Conservation (phyloP, 1,140 invertebrate species). For the Aphelenchoides avenae region DNA sequence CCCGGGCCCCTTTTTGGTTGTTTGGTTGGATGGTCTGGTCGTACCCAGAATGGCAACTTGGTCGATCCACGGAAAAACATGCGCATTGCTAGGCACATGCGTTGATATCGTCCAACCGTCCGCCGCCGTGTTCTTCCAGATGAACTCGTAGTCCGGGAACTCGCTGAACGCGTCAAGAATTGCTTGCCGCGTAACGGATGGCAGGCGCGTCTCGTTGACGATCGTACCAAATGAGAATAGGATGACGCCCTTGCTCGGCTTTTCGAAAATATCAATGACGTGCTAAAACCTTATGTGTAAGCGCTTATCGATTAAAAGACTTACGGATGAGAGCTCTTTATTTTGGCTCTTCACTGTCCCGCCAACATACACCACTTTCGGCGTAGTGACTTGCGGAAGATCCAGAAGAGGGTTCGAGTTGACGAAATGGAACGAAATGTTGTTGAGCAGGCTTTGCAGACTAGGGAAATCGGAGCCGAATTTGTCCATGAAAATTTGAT, state of each 20-base stretch:
- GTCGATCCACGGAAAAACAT: slow-evolving; percentile 1
- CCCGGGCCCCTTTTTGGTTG: no score
- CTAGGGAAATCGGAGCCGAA: slow-evolving; percentile 19
- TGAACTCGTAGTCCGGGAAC: slow-evolving; percentile 23
- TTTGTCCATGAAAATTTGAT: slow-evolving; percentile 5
- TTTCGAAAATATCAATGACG: neutral
- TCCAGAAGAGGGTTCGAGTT: slow-evolving; percentile 24
- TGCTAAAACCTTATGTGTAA: neutral
- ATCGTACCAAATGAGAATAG: slow-evolving; percentile 34
- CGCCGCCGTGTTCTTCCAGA: slow-evolving; percentile 19
- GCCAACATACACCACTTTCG: slow-evolving; percentile 22
- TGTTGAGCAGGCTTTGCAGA: slow-evolving; percentile 9
- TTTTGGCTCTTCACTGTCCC: slow-evolving; percentile 15
- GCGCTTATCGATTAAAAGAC: neutral
- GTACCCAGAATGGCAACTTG: slow-evolving; percentile 10
- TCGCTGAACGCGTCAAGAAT: slow-evolving; percentile 14
- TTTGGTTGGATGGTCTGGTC: no score
- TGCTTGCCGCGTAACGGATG: slow-evolving; percentile 5
- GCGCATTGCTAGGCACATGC: slow-evolving; percentile 3
- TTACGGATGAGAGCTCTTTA: slow-evolving; percentile 2
- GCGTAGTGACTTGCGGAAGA: slow-evolving; percentile 16
- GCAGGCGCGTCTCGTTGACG: slow-evolving; percentile 16
- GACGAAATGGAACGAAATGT: slow-evolving; percentile 16
- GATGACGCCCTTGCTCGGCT: slow-evolving; percentile 17
- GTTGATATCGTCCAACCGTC: slow-evolving; percentile 5